Conservation (phyloP, 92 coral and sea anemone species). For the Zoanthus sansibaricus region DNA sequence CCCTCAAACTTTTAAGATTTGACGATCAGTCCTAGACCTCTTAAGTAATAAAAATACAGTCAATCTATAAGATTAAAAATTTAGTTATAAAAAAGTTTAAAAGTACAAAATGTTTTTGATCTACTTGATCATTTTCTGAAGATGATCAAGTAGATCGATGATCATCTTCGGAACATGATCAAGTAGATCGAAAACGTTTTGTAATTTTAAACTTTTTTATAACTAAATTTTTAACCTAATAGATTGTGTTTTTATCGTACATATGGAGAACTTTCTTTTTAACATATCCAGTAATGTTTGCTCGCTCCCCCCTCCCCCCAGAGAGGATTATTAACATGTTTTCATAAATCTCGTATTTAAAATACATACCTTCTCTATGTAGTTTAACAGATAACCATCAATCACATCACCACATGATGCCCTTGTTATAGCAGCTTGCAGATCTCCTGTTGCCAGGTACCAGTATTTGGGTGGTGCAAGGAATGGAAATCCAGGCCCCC, state of each 20-base stretch:
- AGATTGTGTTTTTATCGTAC: not conserved
- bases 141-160: no score
- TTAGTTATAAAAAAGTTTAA: not conserved
- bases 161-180: no score
- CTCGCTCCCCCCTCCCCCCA: not conserved
- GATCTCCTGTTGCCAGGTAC: slow-evolving; percentile 63
- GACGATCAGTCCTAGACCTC: no score
- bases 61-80: not conserved
- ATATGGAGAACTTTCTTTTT: not conserved
- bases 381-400: slow-evolving; percentile 29
- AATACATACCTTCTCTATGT: slow-evolving; percentile 51
- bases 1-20: no score
- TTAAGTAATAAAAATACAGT: slow-evolving; percentile 4
- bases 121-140: not conserved
- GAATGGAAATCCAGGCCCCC: slow-evolving; percentile 74
- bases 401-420: slow-evolving; percentile 57
- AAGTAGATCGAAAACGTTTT: no score
- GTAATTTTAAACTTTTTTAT: no score
- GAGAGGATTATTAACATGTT: not conserved
- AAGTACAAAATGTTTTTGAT: not conserved
- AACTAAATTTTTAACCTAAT: not conserved
- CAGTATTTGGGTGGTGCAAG: slow-evolving; percentile 71
- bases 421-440: slow-evolving; percentile 59
- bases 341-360: slow-evolving; percentile 3
- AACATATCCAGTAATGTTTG: not conserved